Percentiles rank a stretch among this genome's conserved stretches.
Conservation (phyloP, 2,797 vertebrate species). For the Smutsia gigantea region DNA sequence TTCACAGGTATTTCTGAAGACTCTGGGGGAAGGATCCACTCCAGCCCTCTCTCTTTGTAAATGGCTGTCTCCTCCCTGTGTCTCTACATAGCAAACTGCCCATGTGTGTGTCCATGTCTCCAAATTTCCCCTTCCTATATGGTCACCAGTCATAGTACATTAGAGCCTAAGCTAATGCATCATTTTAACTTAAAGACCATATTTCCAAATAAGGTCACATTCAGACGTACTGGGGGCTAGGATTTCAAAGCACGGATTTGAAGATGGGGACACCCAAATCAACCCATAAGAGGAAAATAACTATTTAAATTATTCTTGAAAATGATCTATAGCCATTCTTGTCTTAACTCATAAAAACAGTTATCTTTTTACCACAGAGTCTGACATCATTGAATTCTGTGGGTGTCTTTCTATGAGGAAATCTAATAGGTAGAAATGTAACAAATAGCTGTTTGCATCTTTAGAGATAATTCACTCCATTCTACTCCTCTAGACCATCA, state of each 20-base stretch:
- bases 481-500: background rate
- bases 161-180: background rate
- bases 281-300: background rate
- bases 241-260: background rate
- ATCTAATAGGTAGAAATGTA: background rate
- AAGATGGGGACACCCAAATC: background rate
- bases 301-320: conserved; percentile 5
- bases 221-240: background rate
- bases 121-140: background rate
- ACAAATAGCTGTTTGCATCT: background rate
- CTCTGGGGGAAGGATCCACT: background rate
- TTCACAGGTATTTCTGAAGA: too few relatives aligned
- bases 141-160: too few relatives aligned
- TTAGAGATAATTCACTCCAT: conserved; percentile 7
- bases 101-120: background rate
- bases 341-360: background rate
- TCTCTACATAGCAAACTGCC: background rate
- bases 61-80: background rate
- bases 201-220: background rate
- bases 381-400: background rate
- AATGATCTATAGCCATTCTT: background rate
- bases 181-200: background rate
- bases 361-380: background rate
- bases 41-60: background rate
- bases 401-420: background rate